Base-by-base conservation (phyloP, 2,888 invertebrate species). In the Nineta flava region DNA sequence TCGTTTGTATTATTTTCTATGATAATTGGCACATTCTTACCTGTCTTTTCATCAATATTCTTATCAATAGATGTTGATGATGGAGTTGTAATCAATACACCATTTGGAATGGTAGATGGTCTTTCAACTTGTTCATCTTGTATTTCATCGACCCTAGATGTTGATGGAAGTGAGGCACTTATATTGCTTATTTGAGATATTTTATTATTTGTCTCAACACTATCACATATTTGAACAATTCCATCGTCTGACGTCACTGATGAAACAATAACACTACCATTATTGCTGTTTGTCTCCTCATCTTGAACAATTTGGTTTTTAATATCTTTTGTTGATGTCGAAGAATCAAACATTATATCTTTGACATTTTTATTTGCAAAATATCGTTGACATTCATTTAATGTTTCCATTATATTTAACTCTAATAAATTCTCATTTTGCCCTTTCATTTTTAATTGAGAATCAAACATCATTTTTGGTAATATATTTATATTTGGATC, bases 301-400 rank as follows among this genome's bases (percentile, higher is more conserved):
- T 17, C 21, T 48, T 42, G 16, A 42, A 19, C 21, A 26, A 13
- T 17, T 6, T 42, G n/a, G 3, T 48, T 35, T n/a, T 32, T n/a
- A 26, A 21, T 12, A 38, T 38, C 38, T 38, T 47, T 43, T 13
- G 12, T 44, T 26, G 15, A 13, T 26, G 13, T 9, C 38, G 15
- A 35, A 9, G 12, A 16, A 47, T 35, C 19, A 31, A 16, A 17
- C n/a, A 35, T 47, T 19, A 26, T 2, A 21, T 47, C 47, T 38
- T 38, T 48, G 13, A 35, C 10, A 17, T 16, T 45, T 19, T 34
- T 49, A 13, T 32, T 31, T 17, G 49, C 49, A 45, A 49, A 49
- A 21, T 44, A 26, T 35, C 32, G 21, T 32, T 49, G 49, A 19
- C 49, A 49, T 21, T 49, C 45, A 35, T 35, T 44, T 13, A 49